phyloP scores from a whole-genome alignment of 2,888 invertebrate genomes.

The Trichacis sp. region DNA sequence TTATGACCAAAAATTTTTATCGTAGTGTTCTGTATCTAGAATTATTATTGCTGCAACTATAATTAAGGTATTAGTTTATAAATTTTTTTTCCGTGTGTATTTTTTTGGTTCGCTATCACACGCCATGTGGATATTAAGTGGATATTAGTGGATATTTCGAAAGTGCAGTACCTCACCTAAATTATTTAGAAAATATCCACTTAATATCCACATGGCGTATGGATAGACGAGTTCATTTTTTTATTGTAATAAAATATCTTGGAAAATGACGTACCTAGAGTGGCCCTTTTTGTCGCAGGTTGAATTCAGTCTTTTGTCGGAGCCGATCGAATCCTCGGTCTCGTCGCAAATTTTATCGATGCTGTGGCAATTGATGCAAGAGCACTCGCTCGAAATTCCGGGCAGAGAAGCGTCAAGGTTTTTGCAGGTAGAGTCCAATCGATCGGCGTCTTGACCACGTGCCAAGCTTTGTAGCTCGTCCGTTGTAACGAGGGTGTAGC shows the following conservation, averaged over 20 bases:
- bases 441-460: slow-evolving; percentile 27
- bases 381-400: slow-evolving; percentile 30
- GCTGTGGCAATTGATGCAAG: slow-evolving; percentile 42
- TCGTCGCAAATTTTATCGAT: slow-evolving; percentile 38
- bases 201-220: no score
- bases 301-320: not conserved
- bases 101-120: no score
- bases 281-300: slow-evolving; percentile 33
- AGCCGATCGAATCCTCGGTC: slow-evolving; percentile 14
- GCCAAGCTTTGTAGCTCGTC: slow-evolving; percentile 44
- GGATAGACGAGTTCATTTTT: no score
- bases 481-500: slow-evolving; percentile 61
- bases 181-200: no score
- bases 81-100: no score
- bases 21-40: no score
- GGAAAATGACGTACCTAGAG: slow-evolving; percentile 41
- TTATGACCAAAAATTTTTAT: not conserved
- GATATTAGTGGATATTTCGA: no score
- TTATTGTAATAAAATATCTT: not conserved
- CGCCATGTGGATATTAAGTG: no score
- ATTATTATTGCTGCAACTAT: no score
- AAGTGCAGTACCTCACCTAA: no score
- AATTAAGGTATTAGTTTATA: no score
- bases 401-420: slow-evolving; percentile 30
- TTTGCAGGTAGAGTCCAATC: slow-evolving; percentile 29